Evolutionary conservation across 2,797 vertebrate species (phyloP).

Genomic region (Tenualosa ilisha): DNA sequence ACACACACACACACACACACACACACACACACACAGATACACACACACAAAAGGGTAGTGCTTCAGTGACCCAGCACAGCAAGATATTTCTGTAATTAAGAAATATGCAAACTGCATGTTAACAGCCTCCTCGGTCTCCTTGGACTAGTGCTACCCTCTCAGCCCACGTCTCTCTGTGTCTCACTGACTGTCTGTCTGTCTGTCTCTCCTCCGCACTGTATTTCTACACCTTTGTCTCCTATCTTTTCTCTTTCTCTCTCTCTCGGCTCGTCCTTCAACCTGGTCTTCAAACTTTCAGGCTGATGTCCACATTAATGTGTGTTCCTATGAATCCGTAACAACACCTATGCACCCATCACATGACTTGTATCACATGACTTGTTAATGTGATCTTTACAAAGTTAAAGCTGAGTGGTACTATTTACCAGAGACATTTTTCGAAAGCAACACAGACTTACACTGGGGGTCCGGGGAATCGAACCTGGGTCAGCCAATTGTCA

Average conservation of each 20-base stretch:
- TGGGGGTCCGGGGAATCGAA: too few relatives aligned
- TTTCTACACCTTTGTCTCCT: neutral
- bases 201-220: neutral
- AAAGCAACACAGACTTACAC: too few relatives aligned
- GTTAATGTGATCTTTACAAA: too few relatives aligned
- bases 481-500: too few relatives aligned
- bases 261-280: constrained; percentile 10
- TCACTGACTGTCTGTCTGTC: neutral
- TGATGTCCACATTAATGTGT: too few relatives aligned
- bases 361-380: too few relatives aligned
- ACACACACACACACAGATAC: constrained; percentile 32
- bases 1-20: constrained; percentile 36
- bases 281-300: constrained; percentile 27
- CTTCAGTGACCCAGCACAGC: constrained; percentile 67
- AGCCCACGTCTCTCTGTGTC: neutral
- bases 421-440: too few relatives aligned
- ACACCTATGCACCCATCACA: too few relatives aligned
- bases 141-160: neutral
- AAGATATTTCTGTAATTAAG: constrained; percentile 74
- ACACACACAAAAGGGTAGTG: constrained; percentile 38
- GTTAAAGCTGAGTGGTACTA: too few relatives aligned
- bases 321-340: too few relatives aligned
- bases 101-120: constrained; percentile 78
- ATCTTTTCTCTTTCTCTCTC: neutral
- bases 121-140: constrained; percentile 67